Evolutionary conservation across 2,113 vertebrate genomes (phyloP).

Genomic region (Halichoerus grypus): DNA sequence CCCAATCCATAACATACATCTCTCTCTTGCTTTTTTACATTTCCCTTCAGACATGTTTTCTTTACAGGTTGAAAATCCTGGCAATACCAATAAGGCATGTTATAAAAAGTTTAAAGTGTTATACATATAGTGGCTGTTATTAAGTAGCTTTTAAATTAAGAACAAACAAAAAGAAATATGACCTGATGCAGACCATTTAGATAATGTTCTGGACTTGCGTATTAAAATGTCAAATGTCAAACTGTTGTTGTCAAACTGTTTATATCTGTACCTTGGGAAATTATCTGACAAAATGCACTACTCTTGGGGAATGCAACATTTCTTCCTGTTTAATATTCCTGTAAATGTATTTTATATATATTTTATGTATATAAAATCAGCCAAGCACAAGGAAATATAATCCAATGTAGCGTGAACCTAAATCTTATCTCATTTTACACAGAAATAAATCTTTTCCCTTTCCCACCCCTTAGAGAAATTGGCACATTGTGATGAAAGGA

Average conservation of each 20-base stretch:
- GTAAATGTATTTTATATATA: not conserved
- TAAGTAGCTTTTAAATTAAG: constrained; percentile 15
- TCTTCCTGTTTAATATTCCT: constrained; percentile 13
- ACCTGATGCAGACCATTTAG: not conserved
- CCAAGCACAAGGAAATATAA: constrained; percentile 38
- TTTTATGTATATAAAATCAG: not conserved
- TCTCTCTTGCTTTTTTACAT: not conserved
- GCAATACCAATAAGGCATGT: not conserved
- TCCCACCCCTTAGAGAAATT: not conserved
- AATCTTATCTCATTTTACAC: constrained; percentile 43
- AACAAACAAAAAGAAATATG: not conserved
- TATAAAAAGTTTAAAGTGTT: not conserved
- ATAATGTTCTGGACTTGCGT: not conserved
- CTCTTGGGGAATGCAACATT: not conserved
- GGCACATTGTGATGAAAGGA: not conserved
- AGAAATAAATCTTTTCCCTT: not conserved
- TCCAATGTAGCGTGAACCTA: not conserved
- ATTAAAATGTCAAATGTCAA: not conserved
- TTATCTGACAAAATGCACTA: not conserved
- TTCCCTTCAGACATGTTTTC: not conserved
- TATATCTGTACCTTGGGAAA: not conserved
- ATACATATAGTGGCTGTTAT: not conserved
- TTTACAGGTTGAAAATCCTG: not conserved
- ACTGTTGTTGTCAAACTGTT: not conserved
- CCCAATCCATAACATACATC: not conserved